A percentile compares a stretch with the other conserved stretches of the same genome.
Evolutionary conservation across 2,797 vertebrate species (phyloP).

Genomic region (Gymnoscopelus braueri): DNA sequence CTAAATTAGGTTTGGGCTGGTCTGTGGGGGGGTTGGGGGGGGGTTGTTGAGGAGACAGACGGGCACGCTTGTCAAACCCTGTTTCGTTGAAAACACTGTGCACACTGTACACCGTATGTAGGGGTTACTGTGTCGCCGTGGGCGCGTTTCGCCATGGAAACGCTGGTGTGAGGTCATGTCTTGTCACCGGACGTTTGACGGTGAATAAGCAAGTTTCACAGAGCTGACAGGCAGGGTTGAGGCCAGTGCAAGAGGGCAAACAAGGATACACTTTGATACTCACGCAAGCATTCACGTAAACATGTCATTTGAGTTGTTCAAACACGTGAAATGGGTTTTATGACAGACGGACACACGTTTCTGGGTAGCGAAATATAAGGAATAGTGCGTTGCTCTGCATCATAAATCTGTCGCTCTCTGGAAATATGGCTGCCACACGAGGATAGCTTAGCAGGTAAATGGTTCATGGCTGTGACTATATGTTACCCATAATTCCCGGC

Average conservation of each 20-base stretch:
- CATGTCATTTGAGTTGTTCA: not conserved
- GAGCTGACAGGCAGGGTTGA: slow-evolving; percentile 18
- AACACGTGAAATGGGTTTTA: not conserved
- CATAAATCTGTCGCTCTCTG: not conserved
- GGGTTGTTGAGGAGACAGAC: slow-evolving; percentile 28
- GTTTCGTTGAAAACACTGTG: slow-evolving; percentile 45
- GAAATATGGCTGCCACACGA: not conserved
- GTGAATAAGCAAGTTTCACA: slow-evolving; percentile 28
- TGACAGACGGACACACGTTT: not conserved
- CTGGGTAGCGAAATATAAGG: not conserved
- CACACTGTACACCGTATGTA: slow-evolving; percentile 37
- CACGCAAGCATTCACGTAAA: slow-evolving; percentile 1
- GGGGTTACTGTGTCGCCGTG: slow-evolving; percentile 35
- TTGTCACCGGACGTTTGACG: slow-evolving; percentile 4
- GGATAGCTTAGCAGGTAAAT: not conserved
- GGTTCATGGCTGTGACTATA: slow-evolving; percentile 1
- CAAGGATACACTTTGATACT: slow-evolving; percentile 24
- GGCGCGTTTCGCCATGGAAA: slow-evolving; percentile 48
- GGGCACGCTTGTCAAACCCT: slow-evolving; percentile 41
- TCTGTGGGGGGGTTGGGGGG: slow-evolving; percentile 31
- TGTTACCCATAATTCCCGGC: slow-evolving; percentile 7
- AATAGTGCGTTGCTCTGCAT: not conserved
- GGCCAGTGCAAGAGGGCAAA: slow-evolving; percentile 24
- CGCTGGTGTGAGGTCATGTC: slow-evolving; percentile 48
- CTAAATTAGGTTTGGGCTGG: slow-evolving; percentile 44